Conservation (phyloP, 2,888 invertebrate species). For the Scrobipalpa atriplicella region DNA sequence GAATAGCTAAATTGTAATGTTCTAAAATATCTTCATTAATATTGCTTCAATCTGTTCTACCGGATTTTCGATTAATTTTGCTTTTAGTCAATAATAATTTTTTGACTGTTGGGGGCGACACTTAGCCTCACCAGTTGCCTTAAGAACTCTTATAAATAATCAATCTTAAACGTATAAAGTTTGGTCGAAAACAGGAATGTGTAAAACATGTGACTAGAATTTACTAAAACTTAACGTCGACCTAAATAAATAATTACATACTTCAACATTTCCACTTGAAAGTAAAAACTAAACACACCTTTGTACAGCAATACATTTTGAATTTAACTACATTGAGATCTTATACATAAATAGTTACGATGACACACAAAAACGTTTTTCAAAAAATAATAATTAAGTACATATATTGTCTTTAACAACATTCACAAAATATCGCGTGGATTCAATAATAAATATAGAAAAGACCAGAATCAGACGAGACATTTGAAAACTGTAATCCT, state of each 20-base stretch:
- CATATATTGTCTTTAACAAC: constrained; percentile 31
- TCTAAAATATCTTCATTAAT: too few species aligned
- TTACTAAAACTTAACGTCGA: constrained; percentile 81
- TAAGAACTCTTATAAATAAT: constrained; percentile 26
- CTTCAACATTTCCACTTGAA: constrained; percentile 67
- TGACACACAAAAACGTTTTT: constrained; percentile 58
- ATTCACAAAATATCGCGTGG: constrained; percentile 27
- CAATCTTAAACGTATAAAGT: constrained; percentile 65
- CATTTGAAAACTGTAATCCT: constrained; percentile 4
- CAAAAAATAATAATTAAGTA: constrained; percentile 39
- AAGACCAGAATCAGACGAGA: constrained; percentile 11
- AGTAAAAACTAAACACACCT: constrained; percentile 52
- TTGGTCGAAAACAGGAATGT: constrained; percentile 83
- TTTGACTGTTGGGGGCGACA: too few species aligned
- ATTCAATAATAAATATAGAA: constrained; percentile 3
- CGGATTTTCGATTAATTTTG: too few species aligned
- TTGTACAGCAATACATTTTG: constrained; percentile 49
- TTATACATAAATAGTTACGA: constrained; percentile 49
- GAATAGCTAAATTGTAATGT: too few species aligned
- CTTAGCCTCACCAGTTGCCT: too few species aligned
- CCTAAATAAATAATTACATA: constrained; percentile 76
- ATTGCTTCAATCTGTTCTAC: too few species aligned
- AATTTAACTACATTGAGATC: constrained; percentile 71
- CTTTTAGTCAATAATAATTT: too few species aligned
- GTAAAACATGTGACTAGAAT: constrained; percentile 82